Evolutionary conservation across 1,140 invertebrate species (phyloP).

Genomic region (Diorhabda carinulata): DNA sequence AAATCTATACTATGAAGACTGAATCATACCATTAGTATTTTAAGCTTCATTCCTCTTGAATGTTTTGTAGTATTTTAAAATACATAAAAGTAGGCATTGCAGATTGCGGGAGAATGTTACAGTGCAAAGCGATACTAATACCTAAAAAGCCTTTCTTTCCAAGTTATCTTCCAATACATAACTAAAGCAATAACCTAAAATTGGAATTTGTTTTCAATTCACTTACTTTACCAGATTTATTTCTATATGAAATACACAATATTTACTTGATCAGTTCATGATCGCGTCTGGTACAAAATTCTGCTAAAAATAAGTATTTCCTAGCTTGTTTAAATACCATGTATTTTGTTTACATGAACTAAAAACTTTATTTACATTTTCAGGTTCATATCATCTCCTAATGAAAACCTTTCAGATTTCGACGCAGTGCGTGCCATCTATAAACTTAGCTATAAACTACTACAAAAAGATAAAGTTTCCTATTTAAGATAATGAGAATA

Average conservation of each 20-base stretch:
- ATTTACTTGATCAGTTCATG: conserved; percentile 16
- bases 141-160: conserved; percentile 5
- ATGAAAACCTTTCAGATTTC: too few relatives aligned
- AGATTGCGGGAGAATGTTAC: conserved; percentile 7
- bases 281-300: not conserved
- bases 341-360: not conserved
- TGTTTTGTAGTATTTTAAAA: conserved; percentile 19
- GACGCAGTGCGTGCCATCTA: too few relatives aligned
- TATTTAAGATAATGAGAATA: too few relatives aligned
- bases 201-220: conserved; percentile 3
- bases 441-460: too few relatives aligned
- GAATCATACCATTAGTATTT: conserved; percentile 24
- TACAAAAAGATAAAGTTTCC: too few relatives aligned
- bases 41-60: conserved; percentile 29
- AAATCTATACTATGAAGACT: not conserved
- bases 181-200: conserved; percentile 14
- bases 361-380: conserved; percentile 3
- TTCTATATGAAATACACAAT: not conserved
- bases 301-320: conserved; percentile 6
- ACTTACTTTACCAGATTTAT: conserved; percentile 17
- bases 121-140: conserved; percentile 7
- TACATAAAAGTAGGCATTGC: conserved; percentile 3
- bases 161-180: not conserved
- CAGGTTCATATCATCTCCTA: too few relatives aligned
- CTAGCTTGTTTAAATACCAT: not conserved